Evolutionary conservation across 2,888 invertebrate genomes (phyloP), one percentile per base, ranked within the genome.

Genomic region (Theretra japonica): DNA sequence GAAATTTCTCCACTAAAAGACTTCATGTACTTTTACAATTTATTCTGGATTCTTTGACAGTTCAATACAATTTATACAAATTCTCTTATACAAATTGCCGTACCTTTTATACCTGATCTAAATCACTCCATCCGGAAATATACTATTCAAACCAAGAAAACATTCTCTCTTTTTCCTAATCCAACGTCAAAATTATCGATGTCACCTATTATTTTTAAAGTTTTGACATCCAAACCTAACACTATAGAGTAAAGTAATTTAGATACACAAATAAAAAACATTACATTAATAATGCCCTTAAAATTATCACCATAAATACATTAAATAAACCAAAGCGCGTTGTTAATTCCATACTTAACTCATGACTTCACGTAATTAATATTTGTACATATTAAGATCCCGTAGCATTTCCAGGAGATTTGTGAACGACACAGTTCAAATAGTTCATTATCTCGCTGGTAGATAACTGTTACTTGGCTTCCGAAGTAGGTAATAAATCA

Each of bases 401-500:
- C 1, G 21, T 21, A 65, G 41, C 23, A 41, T 21, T 65, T 41
- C 15, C 41, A 11, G 65, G 23, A 65, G 48, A 65, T 48, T 48
- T 65, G 21, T 48, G 1, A 65, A 65, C 23, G 23, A 23, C 19
- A 65, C 59, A 65, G 41, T n/a, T 11, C 62, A 65, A 41, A 65
- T 48, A 65, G 23, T 65, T 48, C 65, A 65, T 23, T 65, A 48
- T 48, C 65, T 65, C 17, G 41, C 17, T 17, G 1, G 41, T 21
- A 65, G 65, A 65, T 65, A 65, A 65, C 41, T 6, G 48, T 48
- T 65, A 2, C 48, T 41, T 41, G 23, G 23, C 48, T 15, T 23
- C n/a, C 41, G 65, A 15, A 65, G 48, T n/a, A n/a, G n/a, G n/a
- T 23, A 48, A 65, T 65, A 65, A 65, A 65, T 65, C 65, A 48